phyloP scores from a whole-genome alignment of 2,888 invertebrate genomes.

The Hedychridium roseum region DNA sequence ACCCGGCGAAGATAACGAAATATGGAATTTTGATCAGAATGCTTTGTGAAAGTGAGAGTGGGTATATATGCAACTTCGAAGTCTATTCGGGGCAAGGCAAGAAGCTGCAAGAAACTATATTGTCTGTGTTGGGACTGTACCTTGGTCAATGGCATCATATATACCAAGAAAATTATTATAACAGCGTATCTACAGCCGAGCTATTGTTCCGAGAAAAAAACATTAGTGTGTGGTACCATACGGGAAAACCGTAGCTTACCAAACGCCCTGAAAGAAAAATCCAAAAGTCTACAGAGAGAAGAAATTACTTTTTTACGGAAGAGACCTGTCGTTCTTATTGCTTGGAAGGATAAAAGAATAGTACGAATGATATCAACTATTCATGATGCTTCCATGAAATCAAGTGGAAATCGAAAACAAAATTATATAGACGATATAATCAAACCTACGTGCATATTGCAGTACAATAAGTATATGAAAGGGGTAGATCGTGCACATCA shows the following conservation, averaged over 20 bases:
- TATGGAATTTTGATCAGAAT: constrained; percentile 17
- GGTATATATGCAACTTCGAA: constrained; percentile 15
- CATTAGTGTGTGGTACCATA: constrained; percentile 15
- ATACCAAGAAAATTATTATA: constrained; percentile 12
- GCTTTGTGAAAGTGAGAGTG: constrained; percentile 15
- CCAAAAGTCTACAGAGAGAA: constrained; percentile 9
- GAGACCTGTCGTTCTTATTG: constrained; percentile 9
- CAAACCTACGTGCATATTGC: constrained; percentile 10
- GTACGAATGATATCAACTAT: constrained; percentile 9
- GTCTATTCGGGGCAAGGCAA: constrained; percentile 13
- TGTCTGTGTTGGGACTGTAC: constrained; percentile 3
- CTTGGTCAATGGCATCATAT: constrained; percentile 11
- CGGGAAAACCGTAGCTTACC: constrained; percentile 13
- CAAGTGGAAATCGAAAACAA: constrained; percentile 16
- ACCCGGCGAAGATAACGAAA: constrained; percentile 16
- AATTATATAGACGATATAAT: constrained; percentile 14
- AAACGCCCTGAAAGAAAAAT: constrained; percentile 11
- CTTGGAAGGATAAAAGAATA: constrained; percentile 14
- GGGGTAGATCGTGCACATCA: constrained; percentile 16
- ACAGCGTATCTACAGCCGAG: constrained; percentile 10
- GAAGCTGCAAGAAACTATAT: constrained; percentile 12
- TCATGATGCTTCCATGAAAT: constrained; percentile 11
- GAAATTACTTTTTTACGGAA: constrained; percentile 11
- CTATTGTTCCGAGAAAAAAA: constrained; percentile 9
- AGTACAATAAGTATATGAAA: constrained; percentile 16